phyloP scores from a whole-genome alignment of 1,140 invertebrate species.

The Philotrypesis tridentata region DNA sequence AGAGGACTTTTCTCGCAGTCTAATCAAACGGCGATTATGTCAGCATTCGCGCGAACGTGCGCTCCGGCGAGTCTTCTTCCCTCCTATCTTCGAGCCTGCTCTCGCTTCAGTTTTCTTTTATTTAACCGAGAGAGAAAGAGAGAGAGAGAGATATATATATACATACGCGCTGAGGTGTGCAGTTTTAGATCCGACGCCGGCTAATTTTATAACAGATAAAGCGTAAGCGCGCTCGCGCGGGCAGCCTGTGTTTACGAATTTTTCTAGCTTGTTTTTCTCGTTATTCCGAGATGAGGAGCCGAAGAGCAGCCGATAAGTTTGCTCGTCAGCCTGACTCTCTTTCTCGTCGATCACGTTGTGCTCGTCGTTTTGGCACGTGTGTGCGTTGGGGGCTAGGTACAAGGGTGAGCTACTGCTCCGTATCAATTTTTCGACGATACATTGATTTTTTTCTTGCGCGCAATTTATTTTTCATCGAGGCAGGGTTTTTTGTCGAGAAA shows the following conservation, averaged over 20 bases:
- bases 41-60: neutral
- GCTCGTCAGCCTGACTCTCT: too few relatives aligned
- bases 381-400: too few relatives aligned
- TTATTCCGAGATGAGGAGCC: neutral
- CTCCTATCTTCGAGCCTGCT: too few relatives aligned
- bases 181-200: neutral
- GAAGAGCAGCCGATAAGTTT: neutral
- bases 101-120: too few relatives aligned
- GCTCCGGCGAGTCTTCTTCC: neutral
- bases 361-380: constrained; percentile 2
- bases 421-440: too few relatives aligned
- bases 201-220: neutral
- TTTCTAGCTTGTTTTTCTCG: neutral
- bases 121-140: too few relatives aligned
- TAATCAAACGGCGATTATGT: neutral
- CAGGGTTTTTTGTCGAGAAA: too few relatives aligned
- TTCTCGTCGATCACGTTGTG: neutral
- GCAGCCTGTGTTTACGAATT: neutral
- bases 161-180: neutral
- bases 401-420: too few relatives aligned
- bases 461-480: too few relatives aligned
- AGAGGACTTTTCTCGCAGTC: neutral
- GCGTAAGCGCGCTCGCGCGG: too few relatives aligned
- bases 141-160: too few relatives aligned
- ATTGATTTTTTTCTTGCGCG: too few relatives aligned